Conservation (phyloP, 2,888 invertebrate genomes). For the Acrobasis suavella region DNA sequence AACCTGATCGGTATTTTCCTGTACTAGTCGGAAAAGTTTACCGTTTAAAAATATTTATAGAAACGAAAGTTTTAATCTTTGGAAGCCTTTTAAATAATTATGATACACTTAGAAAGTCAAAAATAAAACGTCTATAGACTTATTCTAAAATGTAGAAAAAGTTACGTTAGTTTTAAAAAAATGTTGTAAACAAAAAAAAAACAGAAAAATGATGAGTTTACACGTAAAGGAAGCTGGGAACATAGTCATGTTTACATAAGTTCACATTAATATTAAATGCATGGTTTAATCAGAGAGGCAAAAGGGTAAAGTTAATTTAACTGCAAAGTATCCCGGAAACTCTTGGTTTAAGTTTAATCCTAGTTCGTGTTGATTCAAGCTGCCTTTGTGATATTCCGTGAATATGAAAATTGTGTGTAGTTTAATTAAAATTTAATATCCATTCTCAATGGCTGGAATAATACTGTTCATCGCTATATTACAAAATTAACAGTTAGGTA, state of each 20-base stretch:
- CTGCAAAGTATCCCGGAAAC: slow-evolving; percentile 5
- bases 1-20: too few species aligned
- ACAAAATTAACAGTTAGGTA: too few species aligned
- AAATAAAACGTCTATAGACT: too few species aligned
- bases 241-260: not conserved
- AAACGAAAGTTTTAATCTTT: too few species aligned
- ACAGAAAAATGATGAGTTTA: not conserved
- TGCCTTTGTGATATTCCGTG: slow-evolving; percentile 6
- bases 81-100: too few species aligned
- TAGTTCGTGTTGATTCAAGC: slow-evolving; percentile 10
- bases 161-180: too few species aligned
- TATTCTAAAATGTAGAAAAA: too few species aligned
- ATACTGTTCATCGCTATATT: too few species aligned
- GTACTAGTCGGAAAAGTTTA: too few species aligned
- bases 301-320: slow-evolving; percentile 5
- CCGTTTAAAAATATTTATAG: too few species aligned
- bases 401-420: slow-evolving; percentile 11
- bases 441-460: not conserved
- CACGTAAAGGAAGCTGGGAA: not conserved
- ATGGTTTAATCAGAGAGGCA: slow-evolving; percentile 3
- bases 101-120: too few species aligned
- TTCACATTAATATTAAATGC: slow-evolving; percentile 7
- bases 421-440: slow-evolving; percentile 1
- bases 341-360: not conserved
- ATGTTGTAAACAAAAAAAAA: too few species aligned